These are phyloP conservation scores for Teleiodes luculella DNA, from an alignment of 2,888 invertebrate species.

Conservation along the genomic window DNA sequence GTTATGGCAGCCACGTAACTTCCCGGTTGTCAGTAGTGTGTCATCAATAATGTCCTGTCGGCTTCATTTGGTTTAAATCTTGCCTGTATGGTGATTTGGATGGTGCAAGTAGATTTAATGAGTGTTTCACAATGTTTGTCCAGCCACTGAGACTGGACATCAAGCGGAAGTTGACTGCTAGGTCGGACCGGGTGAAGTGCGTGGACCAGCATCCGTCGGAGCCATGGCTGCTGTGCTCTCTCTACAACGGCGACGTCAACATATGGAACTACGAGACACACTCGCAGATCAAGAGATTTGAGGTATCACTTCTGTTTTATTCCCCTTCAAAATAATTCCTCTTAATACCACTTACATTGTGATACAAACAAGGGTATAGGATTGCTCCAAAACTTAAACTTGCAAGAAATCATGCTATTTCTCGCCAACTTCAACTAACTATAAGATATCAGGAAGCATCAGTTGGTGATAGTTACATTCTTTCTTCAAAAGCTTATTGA, in stretches of 20 bases:
- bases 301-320: conserved; percentile 73
- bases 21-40: conserved; percentile 42
- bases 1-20: conserved; percentile 45
- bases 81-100: conserved; percentile 31
- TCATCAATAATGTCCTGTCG: conserved; percentile 54
- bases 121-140: conserved; percentile 45
- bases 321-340: background rate
- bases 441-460: too few relatives aligned
- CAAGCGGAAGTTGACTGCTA: conserved; percentile 97
- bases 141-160: conserved; percentile 98
- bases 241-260: conserved; percentile 99
- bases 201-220: conserved; percentile 98
- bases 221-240: conserved; percentile 98
- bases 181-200: conserved; percentile 98
- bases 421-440: too few relatives aligned
- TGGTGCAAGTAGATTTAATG: conserved; percentile 15
- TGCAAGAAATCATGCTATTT: too few relatives aligned
- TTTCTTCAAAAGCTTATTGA: too few relatives aligned
- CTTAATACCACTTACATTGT: too few relatives aligned
- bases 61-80: conserved; percentile 43
- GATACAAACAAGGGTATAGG: too few relatives aligned
- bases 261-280: conserved; percentile 99
- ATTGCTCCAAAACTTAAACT: too few relatives aligned
- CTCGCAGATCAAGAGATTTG: conserved; percentile 89
- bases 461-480: too few relatives aligned